Percentiles rank a stretch among this genome's conserved stretches.
phyloP scores from a whole-genome alignment of 37 sponge, comb jelly and placozoan genomes.

The Mnemiopsis leidyi region DNA sequence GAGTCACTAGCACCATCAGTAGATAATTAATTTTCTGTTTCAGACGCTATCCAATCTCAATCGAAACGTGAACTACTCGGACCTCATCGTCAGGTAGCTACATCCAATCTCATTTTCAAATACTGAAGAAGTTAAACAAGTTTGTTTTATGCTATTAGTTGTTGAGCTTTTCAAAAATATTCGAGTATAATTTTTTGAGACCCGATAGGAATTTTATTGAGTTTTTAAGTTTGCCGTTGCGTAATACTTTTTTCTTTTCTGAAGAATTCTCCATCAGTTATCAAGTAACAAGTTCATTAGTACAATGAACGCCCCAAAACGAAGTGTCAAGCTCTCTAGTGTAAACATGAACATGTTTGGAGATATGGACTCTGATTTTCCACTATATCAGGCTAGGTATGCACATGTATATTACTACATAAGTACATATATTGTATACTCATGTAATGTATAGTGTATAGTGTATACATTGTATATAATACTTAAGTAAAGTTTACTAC shows the following conservation, averaged over 20 bases:
- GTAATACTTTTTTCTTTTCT: not conserved
- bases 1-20: not conserved
- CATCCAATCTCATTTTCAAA: too few species aligned
- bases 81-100: not conserved
- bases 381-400: not conserved
- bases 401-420: not conserved
- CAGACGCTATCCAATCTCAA: not conserved
- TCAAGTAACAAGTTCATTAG: constrained; percentile 34
- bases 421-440: too few species aligned
- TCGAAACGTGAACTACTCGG: not conserved
- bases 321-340: constrained; percentile 24
- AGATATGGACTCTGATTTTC: not conserved
- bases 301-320: not conserved
- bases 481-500: too few species aligned
- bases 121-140: too few species aligned
- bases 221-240: too few species aligned
- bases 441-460: too few species aligned
- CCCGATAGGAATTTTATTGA: too few species aligned
- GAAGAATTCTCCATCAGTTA: not conserved
- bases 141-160: too few species aligned
- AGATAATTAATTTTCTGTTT: not conserved
- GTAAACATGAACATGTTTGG: constrained; percentile 65
- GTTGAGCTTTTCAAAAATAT: too few species aligned
- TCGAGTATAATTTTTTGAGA: too few species aligned
- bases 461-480: too few species aligned